phyloP scores from a whole-genome alignment of 2,888 invertebrate genomes.

The Scaptomyza polygonia region DNA sequence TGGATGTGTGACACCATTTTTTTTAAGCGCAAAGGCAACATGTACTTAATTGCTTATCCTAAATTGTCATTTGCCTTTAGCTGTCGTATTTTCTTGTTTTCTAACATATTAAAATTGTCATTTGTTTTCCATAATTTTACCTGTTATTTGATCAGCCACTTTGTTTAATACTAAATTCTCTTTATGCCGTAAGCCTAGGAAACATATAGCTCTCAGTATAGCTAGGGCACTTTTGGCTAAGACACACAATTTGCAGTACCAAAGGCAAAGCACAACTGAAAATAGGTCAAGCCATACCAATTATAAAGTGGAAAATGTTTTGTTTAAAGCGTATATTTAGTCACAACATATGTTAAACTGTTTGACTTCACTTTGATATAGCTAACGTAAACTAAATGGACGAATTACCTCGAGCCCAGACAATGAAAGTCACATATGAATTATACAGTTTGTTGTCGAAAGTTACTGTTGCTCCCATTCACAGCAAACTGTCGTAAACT shows the following conservation, averaged over 20 bases:
- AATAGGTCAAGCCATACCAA: background rate
- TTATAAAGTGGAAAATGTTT: too few relatives aligned
- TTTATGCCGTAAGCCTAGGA: background rate
- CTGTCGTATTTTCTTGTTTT: background rate
- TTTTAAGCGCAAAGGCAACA: too few relatives aligned
- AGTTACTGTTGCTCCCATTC: background rate
- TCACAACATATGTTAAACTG: background rate
- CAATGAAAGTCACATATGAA: background rate
- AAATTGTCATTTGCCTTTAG: background rate
- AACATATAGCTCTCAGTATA: background rate
- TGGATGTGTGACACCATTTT: too few relatives aligned
- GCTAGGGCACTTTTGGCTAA: too few relatives aligned
- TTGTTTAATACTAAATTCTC: background rate
- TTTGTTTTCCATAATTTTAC: background rate
- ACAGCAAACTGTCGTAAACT: too few relatives aligned
- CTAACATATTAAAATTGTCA: background rate
- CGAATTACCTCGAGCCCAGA: background rate
- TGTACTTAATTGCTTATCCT: too few relatives aligned
- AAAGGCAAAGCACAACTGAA: constrained; percentile 1
- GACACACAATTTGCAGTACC: background rate
- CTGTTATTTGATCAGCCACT: background rate
- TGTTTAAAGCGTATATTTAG: background rate
- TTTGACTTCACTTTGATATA: background rate
- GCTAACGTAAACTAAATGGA: background rate
- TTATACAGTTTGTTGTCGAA: background rate